phyloP scores from a whole-genome alignment of 2,888 invertebrate species.

The Netelia inedita region DNA sequence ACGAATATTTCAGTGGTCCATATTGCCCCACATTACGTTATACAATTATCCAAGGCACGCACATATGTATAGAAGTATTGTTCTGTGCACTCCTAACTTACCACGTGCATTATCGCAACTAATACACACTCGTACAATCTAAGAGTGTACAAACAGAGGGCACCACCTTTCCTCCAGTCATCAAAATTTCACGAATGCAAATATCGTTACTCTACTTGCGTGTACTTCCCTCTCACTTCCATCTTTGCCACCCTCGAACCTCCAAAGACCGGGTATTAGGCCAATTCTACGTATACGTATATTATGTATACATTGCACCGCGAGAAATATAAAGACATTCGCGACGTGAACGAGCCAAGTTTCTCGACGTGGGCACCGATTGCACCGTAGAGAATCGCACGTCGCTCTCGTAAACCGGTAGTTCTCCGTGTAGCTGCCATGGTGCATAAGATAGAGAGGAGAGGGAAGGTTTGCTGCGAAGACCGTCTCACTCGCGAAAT shows the following conservation, averaged over 20 bases:
- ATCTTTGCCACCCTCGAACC: slow-evolving; percentile 12
- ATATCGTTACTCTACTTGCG: slow-evolving; percentile 46
- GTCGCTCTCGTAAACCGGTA: slow-evolving; percentile 7
- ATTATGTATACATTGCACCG: slow-evolving; percentile 6
- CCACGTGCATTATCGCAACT: no score
- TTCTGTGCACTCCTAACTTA: no score
- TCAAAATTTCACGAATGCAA: slow-evolving; percentile 64
- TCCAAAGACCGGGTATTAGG: slow-evolving; percentile 24
- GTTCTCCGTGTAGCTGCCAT: not conserved
- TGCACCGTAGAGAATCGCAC: slow-evolving; percentile 43
- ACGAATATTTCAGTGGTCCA: no score
- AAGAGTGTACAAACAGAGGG: no score
- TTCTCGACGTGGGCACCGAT: slow-evolving; percentile 20
- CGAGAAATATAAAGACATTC: slow-evolving; percentile 6
- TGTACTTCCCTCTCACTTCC: slow-evolving; percentile 15
- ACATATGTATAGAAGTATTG: no score
- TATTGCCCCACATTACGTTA: no score
- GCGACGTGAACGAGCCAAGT: slow-evolving; percentile 43
- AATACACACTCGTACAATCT: no score
- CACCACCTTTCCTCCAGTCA: slow-evolving; percentile 26
- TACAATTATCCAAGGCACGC: no score
- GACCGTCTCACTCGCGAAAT: not conserved
- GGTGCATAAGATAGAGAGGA: not conserved
- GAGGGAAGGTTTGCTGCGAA: not conserved
- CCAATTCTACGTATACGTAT: slow-evolving; percentile 30